Conservation (phyloP, 2,797 vertebrate species). For the Cirrhinus mrigala region DNA sequence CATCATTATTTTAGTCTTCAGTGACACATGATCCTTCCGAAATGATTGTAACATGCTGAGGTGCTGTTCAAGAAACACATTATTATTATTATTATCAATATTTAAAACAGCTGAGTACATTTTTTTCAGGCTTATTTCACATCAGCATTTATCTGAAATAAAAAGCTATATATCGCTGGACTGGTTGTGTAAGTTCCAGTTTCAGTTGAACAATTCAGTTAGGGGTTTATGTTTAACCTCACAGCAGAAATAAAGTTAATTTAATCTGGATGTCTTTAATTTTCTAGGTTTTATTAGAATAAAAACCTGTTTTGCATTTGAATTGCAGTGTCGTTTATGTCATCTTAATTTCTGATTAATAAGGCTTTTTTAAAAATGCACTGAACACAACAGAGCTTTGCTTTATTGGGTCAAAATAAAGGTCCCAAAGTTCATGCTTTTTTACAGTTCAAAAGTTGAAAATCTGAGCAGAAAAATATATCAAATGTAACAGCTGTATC, state of each 20-base stretch:
- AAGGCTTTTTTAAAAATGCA: neutral
- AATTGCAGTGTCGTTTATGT: neutral
- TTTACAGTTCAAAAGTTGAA: neutral
- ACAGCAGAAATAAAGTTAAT: neutral
- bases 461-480: neutral
- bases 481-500: neutral
- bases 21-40: too few relatives aligned
- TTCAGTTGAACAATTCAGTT: neutral
- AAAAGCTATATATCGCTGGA: too few relatives aligned
- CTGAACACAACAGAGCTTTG: neutral
- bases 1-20: too few relatives aligned
- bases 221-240: neutral
- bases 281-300: neutral
- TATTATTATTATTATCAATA: too few relatives aligned
- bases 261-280: neutral
- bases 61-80: too few relatives aligned
- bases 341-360: neutral
- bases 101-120: too few relatives aligned
- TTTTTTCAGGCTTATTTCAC: too few relatives aligned
- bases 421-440: neutral
- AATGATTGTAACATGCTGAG: too few relatives aligned
- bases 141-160: too few relatives aligned
- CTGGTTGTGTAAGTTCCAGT: too few relatives aligned
- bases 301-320: neutral
- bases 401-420: conserved; percentile 26